Evolutionary conservation across 2,888 invertebrate species (phyloP).

Genomic region (Scelioninae gen. 1): DNA sequence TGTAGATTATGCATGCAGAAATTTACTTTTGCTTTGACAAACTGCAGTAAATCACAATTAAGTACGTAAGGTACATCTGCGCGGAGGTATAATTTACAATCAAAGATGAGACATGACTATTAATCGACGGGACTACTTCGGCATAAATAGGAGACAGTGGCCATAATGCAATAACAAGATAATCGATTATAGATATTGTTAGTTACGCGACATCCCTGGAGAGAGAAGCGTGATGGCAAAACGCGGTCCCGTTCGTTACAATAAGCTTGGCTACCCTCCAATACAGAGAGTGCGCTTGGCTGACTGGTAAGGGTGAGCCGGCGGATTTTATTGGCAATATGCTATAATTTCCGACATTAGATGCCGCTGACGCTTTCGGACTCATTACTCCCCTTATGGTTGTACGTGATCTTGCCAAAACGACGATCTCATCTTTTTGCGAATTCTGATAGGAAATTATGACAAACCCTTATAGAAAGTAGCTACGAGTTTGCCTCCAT

Average conservation of each 20-base stretch:
- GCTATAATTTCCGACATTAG: slow-evolving; percentile 84
- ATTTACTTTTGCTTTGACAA: slow-evolving; percentile 23
- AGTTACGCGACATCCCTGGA: slow-evolving; percentile 71
- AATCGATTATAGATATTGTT: slow-evolving; percentile 79
- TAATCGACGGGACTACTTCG: slow-evolving; percentile 62
- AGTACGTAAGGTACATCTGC: slow-evolving; percentile 36
- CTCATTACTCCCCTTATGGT: slow-evolving; percentile 82
- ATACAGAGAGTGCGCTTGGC: slow-evolving; percentile 73
- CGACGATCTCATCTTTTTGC: slow-evolving; percentile 74
- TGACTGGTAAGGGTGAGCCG: slow-evolving; percentile 77
- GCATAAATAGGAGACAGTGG: slow-evolving; percentile 63
- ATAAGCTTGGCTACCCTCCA: slow-evolving; percentile 77
- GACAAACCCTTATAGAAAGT: slow-evolving; percentile 74
- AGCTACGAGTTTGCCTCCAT: slow-evolving; percentile 54
- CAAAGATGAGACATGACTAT: slow-evolving; percentile 67
- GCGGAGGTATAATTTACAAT: slow-evolving; percentile 56
- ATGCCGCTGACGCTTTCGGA: slow-evolving; percentile 83
- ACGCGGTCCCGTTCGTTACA: slow-evolving; percentile 81
- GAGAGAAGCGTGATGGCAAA: slow-evolving; percentile 77
- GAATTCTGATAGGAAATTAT: slow-evolving; percentile 82
- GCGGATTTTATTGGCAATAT: slow-evolving; percentile 84
- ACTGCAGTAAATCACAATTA: slow-evolving; percentile 29
- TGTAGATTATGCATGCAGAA: background rate
- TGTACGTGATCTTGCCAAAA: slow-evolving; percentile 80
- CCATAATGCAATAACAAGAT: slow-evolving; percentile 75